Conservation (phyloP, 2,888 invertebrate species). For the Trilocha varians region DNA sequence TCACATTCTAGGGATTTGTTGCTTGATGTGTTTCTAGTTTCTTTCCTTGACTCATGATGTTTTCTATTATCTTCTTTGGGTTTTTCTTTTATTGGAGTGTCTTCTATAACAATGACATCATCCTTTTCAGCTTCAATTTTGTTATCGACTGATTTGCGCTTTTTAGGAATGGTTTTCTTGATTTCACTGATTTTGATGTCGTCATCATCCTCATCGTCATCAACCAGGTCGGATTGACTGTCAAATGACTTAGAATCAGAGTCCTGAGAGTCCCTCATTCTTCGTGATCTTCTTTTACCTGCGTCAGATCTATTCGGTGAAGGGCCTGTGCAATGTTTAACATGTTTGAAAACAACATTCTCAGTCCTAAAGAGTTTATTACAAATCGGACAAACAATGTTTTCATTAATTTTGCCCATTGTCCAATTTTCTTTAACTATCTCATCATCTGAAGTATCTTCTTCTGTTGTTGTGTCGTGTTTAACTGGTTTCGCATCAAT, state of each 20-base stretch:
- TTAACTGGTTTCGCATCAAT: slow-evolving; percentile 38
- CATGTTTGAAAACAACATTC: slow-evolving; percentile 68
- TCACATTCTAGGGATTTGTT: slow-evolving; percentile 42
- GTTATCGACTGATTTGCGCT: slow-evolving; percentile 39
- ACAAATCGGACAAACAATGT: slow-evolving; percentile 66
- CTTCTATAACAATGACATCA: slow-evolving; percentile 46
- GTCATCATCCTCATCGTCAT: slow-evolving; percentile 37
- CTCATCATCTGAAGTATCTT: slow-evolving; percentile 41
- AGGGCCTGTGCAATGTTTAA: slow-evolving; percentile 65
- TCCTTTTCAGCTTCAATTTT: slow-evolving; percentile 29
- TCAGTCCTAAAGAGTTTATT: slow-evolving; percentile 64
- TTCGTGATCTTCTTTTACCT: slow-evolving; percentile 42
- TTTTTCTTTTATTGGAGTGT: slow-evolving; percentile 31
- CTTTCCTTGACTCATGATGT: slow-evolving; percentile 28
- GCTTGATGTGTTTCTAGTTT: slow-evolving; percentile 27
- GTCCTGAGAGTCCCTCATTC: slow-evolving; percentile 39
- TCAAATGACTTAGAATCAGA: slow-evolving; percentile 32
- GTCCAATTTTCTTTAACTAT: slow-evolving; percentile 63
- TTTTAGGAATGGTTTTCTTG: slow-evolving; percentile 27
- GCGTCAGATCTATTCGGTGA: slow-evolving; percentile 61
- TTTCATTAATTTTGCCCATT: slow-evolving; percentile 70
- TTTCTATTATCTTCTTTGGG: slow-evolving; percentile 23
- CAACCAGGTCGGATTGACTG: neutral
- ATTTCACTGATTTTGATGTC: slow-evolving; percentile 24
- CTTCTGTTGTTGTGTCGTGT: slow-evolving; percentile 22